phyloP scores from a whole-genome alignment of 1,140 invertebrate species.

The Bradynema listronoti region DNA sequence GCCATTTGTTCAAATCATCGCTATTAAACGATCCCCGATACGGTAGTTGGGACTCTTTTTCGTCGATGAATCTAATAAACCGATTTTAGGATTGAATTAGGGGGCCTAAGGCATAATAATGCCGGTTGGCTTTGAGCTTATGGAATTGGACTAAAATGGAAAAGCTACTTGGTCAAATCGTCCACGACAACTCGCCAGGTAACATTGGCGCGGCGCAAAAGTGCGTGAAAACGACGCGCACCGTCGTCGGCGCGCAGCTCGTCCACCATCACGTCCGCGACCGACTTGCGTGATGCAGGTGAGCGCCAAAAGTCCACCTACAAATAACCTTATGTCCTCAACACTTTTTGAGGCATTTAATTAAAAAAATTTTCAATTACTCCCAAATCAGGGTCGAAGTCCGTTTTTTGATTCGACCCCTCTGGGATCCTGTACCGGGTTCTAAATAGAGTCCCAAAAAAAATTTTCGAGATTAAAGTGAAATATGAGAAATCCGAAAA shows the following conservation, averaged over 20 bases:
- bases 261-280: slow-evolving; percentile 31
- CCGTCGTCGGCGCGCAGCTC: slow-evolving; percentile 11
- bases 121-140: not conserved
- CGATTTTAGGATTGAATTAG: not conserved
- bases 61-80: slow-evolving; percentile 24
- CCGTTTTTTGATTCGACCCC: not conserved
- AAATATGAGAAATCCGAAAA: not conserved
- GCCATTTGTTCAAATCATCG: slow-evolving; percentile 8
- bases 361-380: not conserved
- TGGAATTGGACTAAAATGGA: not conserved
- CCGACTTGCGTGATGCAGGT: slow-evolving; percentile 12
- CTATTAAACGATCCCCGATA: not conserved
- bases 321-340: not conserved
- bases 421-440: not conserved
- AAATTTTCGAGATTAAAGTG: not conserved
- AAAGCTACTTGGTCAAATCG: slow-evolving; percentile 27
- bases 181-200: slow-evolving; percentile 27
- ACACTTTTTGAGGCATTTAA: not conserved
- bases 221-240: slow-evolving; percentile 10
- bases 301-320: slow-evolving; percentile 30
- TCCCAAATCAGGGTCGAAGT: not conserved
- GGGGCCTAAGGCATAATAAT: not conserved
- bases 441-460: not conserved
- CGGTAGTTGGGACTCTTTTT: slow-evolving; percentile 17
- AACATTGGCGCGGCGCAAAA: slow-evolving; percentile 18